phyloP scores from a whole-genome alignment of 1,140 invertebrate species.

The Penaeus vannamei region DNA sequence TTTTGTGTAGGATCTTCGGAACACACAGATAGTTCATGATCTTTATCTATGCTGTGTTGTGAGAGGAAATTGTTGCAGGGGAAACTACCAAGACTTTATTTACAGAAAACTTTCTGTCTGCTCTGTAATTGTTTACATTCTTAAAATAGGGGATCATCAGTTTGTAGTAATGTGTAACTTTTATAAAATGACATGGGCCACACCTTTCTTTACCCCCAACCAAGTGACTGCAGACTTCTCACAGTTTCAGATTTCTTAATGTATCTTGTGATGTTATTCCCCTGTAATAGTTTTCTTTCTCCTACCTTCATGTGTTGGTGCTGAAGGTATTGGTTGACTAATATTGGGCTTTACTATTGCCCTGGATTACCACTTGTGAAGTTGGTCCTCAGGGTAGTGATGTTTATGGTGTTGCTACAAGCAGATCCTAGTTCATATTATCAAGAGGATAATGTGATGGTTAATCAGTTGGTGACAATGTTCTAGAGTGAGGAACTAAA shows the following conservation, averaged over 20 bases:
- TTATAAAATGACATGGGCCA: too few species aligned
- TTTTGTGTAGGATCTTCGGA: slow-evolving; percentile 41
- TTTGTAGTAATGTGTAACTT: too few species aligned
- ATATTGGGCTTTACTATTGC: slow-evolving; percentile 1
- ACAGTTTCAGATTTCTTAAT: too few species aligned
- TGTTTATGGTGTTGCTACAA: slow-evolving; percentile 21
- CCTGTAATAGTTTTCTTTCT: slow-evolving; percentile 25
- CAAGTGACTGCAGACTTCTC: too few species aligned
- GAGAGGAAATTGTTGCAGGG: slow-evolving; percentile 16
- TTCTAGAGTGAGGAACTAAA: neutral
- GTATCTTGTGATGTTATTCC: too few species aligned
- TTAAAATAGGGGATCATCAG: too few species aligned
- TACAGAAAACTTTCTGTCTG: neutral
- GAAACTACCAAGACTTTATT: neutral
- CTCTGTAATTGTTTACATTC: neutral
- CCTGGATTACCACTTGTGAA: neutral
- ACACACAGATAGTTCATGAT: slow-evolving; percentile 30
- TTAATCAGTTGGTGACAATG: neutral
- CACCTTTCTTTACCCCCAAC: too few species aligned
- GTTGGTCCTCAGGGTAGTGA: slow-evolving; percentile 26
- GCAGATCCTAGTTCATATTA: slow-evolving; percentile 2
- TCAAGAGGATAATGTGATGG: neutral
- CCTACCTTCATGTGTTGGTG: slow-evolving; percentile 51
- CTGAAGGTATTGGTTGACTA: slow-evolving; percentile 43
- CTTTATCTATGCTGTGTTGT: neutral